Evolutionary conservation across 1,140 invertebrate genomes (phyloP).

Genomic region (Drosophila paulistorum): DNA sequence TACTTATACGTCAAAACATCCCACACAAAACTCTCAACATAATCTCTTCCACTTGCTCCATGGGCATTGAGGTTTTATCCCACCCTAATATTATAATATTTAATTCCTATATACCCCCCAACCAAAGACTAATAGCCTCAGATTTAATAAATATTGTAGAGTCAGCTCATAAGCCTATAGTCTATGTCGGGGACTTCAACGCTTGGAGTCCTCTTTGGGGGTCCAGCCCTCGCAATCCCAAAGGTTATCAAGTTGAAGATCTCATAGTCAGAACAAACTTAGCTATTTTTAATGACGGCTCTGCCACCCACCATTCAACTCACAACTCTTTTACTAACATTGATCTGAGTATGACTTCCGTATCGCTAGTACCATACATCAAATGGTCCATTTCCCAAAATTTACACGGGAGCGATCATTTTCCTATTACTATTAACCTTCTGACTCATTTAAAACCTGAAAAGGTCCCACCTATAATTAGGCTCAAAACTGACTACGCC

Average conservation of each 20-base stretch:
- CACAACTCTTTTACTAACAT: conserved; percentile 22
- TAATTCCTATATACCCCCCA: conserved; percentile 26
- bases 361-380: conserved; percentile 25
- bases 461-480: neutral
- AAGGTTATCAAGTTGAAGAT: conserved; percentile 31
- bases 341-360: conserved; percentile 20
- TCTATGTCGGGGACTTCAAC: conserved; percentile 34
- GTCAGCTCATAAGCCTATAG: neutral
- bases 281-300: conserved; percentile 25
- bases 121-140: conserved; percentile 12
- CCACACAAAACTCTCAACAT: conserved; percentile 8
- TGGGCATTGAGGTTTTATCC: conserved; percentile 20
- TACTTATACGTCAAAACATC: conserved; percentile 15
- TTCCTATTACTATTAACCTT: too few species aligned
- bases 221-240: conserved; percentile 12
- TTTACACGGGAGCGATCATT: too few species aligned
- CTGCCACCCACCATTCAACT: conserved; percentile 28
- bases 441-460: conserved; percentile 4
- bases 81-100: conserved; percentile 26
- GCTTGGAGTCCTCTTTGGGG: conserved; percentile 31
- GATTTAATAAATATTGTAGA: conserved; percentile 21
- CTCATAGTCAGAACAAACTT: conserved; percentile 14
- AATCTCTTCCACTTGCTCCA: conserved; percentile 11
- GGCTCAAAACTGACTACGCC: conserved; percentile 5
- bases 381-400: conserved; percentile 23